Evolutionary conservation across 2,113 vertebrate genomes (phyloP).

Genomic region (Neolamprologus fasciatus): DNA sequence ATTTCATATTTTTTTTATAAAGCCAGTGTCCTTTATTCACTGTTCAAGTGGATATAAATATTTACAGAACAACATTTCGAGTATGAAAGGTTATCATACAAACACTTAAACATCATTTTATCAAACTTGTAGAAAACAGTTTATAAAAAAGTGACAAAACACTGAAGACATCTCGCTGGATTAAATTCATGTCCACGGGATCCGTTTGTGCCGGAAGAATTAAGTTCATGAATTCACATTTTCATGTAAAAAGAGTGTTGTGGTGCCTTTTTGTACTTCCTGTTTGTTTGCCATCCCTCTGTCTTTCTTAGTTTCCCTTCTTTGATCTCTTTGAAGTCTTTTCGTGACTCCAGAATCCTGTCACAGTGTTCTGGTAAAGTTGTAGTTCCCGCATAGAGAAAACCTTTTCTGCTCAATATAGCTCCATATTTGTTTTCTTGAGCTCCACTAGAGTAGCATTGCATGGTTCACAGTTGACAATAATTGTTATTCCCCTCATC

Average conservation of each 20-base stretch:
- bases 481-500: neutral
- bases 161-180: neutral
- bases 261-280: neutral
- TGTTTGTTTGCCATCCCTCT: neutral
- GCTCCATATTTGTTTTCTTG: neutral
- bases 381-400: neutral
- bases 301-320: neutral
- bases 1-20: neutral
- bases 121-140: neutral
- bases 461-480: neutral
- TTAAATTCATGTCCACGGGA: neutral
- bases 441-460: neutral
- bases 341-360: neutral
- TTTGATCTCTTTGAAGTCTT: neutral
- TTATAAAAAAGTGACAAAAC: neutral
- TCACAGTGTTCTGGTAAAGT: neutral
- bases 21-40: neutral
- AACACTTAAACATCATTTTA: neutral
- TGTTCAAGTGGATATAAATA: neutral
- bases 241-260: neutral
- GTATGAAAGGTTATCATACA: neutral
- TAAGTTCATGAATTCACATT: neutral
- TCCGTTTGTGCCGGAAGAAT: neutral
- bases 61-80: rapidly evolving
- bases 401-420: neutral